Evolutionary conservation across 1,140 invertebrate species (phyloP).

Genomic region (Periplaneta americana): DNA sequence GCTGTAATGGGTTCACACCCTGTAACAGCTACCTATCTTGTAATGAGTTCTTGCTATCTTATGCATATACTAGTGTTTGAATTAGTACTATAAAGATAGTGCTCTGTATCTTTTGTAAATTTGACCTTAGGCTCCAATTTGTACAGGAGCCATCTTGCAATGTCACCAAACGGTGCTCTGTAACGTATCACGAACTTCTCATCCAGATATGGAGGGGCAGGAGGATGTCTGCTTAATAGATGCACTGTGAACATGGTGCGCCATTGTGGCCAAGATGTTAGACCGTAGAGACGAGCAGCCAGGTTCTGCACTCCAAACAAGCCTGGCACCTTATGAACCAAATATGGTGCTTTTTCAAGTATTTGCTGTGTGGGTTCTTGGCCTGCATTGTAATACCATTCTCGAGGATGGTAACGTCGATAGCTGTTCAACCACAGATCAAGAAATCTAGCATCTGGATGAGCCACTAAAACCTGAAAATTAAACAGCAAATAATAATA

Average conservation of each 20-base stretch:
- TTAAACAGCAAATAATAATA: constrained; percentile 1
- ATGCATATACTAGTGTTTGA: neutral
- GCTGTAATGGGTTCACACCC: too few species aligned
- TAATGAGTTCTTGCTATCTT: too few species aligned
- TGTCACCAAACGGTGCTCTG: constrained; percentile 27
- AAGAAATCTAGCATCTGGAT: constrained; percentile 32
- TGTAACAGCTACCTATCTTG: too few species aligned
- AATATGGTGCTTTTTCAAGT: constrained; percentile 22
- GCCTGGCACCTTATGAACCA: constrained; percentile 27
- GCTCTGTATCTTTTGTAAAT: neutral
- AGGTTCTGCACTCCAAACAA: constrained; percentile 31
- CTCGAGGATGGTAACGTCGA: constrained; percentile 24
- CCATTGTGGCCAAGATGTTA: constrained; percentile 23
- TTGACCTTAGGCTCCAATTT: constrained; percentile 7
- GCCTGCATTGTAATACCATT: constrained; percentile 36
- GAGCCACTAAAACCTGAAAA: constrained; percentile 32
- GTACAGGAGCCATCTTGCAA: constrained; percentile 26
- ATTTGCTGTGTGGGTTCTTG: constrained; percentile 29
- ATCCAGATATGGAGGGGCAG: constrained; percentile 22
- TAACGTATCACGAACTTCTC: constrained; percentile 24
- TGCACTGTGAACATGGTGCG: constrained; percentile 26
- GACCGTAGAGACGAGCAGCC: constrained; percentile 24
- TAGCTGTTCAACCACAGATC: constrained; percentile 31
- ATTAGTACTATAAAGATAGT: neutral
- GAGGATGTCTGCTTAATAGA: constrained; percentile 26